Evolutionary conservation across 2,797 vertebrate genomes (phyloP).

Genomic region (Gila robusta): DNA sequence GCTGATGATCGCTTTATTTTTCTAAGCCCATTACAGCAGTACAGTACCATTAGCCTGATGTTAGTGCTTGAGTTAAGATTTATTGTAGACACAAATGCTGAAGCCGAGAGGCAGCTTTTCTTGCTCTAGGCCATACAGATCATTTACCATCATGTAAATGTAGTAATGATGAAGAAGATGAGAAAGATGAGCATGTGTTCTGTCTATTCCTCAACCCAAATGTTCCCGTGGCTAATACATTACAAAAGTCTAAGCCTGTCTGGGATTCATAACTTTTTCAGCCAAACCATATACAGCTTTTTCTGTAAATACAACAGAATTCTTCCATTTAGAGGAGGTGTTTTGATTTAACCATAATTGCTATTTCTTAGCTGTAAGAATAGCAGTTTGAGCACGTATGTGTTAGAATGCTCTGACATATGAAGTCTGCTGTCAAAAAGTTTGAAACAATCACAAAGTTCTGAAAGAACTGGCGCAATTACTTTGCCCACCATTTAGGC

Average conservation of each 20-base stretch:
- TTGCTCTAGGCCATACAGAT: slow-evolving; percentile 3
- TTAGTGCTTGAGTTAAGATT: slow-evolving; percentile 16
- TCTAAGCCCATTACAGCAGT: slow-evolving; percentile 5
- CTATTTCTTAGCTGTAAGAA: not conserved
- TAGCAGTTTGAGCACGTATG: not conserved
- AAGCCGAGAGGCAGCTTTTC: not conserved
- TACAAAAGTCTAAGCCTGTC: not conserved
- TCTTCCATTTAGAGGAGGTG: not conserved
- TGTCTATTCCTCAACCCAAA: not conserved
- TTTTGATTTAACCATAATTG: not conserved
- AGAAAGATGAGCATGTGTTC: not conserved
- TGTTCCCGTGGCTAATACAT: not conserved
- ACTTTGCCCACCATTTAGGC: not conserved
- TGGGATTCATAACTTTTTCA: not conserved
- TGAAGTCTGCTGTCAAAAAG: not conserved
- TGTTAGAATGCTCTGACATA: not conserved
- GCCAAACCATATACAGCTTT: not conserved
- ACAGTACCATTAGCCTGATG: slow-evolving; percentile 37
- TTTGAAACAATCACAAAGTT: not conserved
- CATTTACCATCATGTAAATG: slow-evolving; percentile 33
- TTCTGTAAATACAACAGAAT: not conserved
- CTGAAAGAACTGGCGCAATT: not conserved
- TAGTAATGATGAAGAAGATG: slow-evolving; percentile 29
- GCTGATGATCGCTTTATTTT: slow-evolving; percentile 22
- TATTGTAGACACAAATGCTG: slow-evolving; percentile 23